phyloP scores from a whole-genome alignment of 2,888 invertebrate species.

The Seira musarum region DNA sequence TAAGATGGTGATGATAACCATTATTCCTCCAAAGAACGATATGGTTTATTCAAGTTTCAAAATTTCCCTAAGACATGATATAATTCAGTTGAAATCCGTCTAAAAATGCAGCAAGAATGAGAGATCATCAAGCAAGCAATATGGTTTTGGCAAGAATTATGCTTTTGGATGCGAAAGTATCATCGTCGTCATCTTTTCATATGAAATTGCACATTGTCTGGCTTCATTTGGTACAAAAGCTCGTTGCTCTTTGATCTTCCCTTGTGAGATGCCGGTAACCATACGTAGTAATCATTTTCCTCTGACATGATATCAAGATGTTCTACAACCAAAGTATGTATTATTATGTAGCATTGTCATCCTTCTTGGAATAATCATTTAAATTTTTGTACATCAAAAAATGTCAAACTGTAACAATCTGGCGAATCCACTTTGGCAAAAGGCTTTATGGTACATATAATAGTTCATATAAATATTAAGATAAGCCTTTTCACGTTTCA shows the following conservation, averaged over 20 bases:
- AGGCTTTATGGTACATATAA: background rate
- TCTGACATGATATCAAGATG: slow-evolving; percentile 7
- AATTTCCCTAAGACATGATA: background rate
- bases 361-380: slow-evolving; percentile 7
- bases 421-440: slow-evolving; percentile 15
- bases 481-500: background rate
- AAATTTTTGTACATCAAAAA: slow-evolving; percentile 1
- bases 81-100: background rate
- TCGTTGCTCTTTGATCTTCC: background rate
- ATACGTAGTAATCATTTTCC: slow-evolving; percentile 2
- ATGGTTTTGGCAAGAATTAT: too few relatives aligned
- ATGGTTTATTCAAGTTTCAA: background rate
- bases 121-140: too few relatives aligned
- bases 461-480: slow-evolving; percentile 7
- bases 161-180: too few relatives aligned
- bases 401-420: slow-evolving; percentile 8
- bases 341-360: background rate
- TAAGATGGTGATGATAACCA: slow-evolving; percentile 12
- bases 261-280: background rate
- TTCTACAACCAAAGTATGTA: background rate
- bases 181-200: too few relatives aligned
- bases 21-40: background rate
- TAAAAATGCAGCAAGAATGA: background rate
- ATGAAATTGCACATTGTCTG: slow-evolving; percentile 8
- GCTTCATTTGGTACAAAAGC: background rate